Evolutionary conservation across 2,888 invertebrate genomes (phyloP).

Genomic region (Lithophane leautieri): DNA sequence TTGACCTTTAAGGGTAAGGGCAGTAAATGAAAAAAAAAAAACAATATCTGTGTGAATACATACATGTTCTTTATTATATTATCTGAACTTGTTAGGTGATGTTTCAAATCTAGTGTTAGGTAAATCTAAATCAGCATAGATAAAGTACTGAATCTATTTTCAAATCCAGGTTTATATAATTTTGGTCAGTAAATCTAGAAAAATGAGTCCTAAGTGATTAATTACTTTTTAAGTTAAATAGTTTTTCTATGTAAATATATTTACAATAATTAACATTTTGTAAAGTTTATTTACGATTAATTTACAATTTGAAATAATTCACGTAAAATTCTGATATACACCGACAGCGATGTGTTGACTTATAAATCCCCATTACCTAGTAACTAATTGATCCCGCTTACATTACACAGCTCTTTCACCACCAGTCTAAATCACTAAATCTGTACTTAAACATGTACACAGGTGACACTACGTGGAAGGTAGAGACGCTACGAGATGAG

Average conservation of each 20-base stretch:
- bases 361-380: slow-evolving; percentile 80
- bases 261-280: slow-evolving; percentile 63
- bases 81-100: slow-evolving; percentile 53
- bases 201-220: slow-evolving; percentile 56
- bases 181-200: slow-evolving; percentile 66
- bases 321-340: slow-evolving; percentile 74
- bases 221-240: slow-evolving; percentile 55
- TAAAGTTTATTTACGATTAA: slow-evolving; percentile 58
- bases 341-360: slow-evolving; percentile 75
- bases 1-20: not conserved
- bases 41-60: slow-evolving; percentile 50
- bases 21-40: slow-evolving; percentile 36
- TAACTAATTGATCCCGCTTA: slow-evolving; percentile 90
- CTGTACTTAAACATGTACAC: slow-evolving; percentile 54
- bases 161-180: slow-evolving; percentile 55
- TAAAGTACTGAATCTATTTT: slow-evolving; percentile 56
- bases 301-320: slow-evolving; percentile 68
- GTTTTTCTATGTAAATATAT: slow-evolving; percentile 58
- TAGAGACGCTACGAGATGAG: slow-evolving; percentile 82
- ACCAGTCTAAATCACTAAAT: slow-evolving; percentile 75
- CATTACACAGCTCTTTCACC: slow-evolving; percentile 84
- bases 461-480: slow-evolving; percentile 72
- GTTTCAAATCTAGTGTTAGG: slow-evolving; percentile 53
- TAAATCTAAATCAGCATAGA: slow-evolving; percentile 55
- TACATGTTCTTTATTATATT: slow-evolving; percentile 57